Conservation (phyloP, 2,888 invertebrate species). For the Leistus spinibarbis region DNA sequence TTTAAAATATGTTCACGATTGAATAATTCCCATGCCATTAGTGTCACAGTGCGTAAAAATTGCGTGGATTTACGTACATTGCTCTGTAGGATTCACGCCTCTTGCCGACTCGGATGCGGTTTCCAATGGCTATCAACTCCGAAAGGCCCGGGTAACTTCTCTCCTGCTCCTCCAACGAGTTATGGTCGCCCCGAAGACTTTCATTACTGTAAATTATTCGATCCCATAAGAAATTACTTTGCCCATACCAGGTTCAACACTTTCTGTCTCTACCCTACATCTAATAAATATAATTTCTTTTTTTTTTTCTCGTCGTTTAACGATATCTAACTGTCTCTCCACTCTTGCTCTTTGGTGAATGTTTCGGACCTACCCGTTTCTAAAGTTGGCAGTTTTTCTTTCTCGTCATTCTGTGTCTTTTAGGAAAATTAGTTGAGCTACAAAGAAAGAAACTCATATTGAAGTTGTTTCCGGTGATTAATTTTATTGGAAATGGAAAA, state of each 20-base stretch:
- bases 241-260: background rate
- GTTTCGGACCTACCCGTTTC: background rate
- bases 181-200: conserved; percentile 10
- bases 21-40: conserved; percentile 7
- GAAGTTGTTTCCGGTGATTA: too few species aligned
- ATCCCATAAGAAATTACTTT: conserved; percentile 6
- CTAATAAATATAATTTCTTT: background rate
- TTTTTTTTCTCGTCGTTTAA: background rate
- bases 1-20: conserved; percentile 4
- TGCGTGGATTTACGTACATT: background rate
- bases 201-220: conserved; percentile 11
- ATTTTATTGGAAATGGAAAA: too few species aligned
- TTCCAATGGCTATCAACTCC: background rate
- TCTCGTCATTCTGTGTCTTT: background rate
- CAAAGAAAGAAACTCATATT: too few species aligned
- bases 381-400: background rate
- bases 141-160: background rate
- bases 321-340: background rate
- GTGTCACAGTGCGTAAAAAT: background rate
- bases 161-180: background rate
- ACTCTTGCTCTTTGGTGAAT: background rate
- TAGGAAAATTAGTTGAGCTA: too few species aligned
- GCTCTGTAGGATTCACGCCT: conserved; percentile 1
- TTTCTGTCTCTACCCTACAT: background rate
- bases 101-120: background rate